phyloP scores from a whole-genome alignment of 1,140 invertebrate genomes.

The Drosophila bocqueti region DNA sequence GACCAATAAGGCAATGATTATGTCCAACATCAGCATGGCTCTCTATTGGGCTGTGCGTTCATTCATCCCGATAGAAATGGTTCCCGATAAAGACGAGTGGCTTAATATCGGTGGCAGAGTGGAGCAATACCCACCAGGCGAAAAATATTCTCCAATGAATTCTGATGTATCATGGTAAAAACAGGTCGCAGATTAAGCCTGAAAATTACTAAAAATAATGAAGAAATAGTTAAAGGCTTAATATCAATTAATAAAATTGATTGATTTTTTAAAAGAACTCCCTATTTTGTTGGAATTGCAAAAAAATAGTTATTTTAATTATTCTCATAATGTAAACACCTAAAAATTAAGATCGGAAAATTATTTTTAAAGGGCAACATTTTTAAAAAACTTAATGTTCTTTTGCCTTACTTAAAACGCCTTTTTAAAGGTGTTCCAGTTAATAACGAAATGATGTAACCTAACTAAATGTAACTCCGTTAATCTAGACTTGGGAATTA shows the following conservation, averaged over 20 bases:
- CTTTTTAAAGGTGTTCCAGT: too few species aligned
- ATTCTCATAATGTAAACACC: too few species aligned
- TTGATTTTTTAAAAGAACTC: too few species aligned
- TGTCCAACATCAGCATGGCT: conserved; percentile 23
- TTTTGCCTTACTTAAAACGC: too few species aligned
- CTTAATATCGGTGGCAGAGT: background rate
- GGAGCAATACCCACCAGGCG: background rate
- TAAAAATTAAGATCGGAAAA: too few species aligned
- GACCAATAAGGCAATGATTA: conserved; percentile 1
- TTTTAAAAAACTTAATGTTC: too few species aligned
- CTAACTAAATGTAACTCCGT: too few species aligned
- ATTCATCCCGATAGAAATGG: background rate
- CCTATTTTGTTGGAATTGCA: too few species aligned
- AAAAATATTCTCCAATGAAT: background rate
- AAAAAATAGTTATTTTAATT: too few species aligned
- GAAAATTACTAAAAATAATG: background rate
- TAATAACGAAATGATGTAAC: too few species aligned
- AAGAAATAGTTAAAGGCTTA: background rate
- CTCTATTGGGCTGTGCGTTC: background rate
- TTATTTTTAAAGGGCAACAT: too few species aligned
- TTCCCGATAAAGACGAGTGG: background rate
- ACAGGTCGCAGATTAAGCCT: background rate
- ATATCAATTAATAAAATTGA: background rate
- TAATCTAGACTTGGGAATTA: too few species aligned
- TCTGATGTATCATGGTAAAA: background rate